These are phyloP conservation scores for Chondrilla cf. caribensis DNA, from an alignment of 37 sponge, comb jelly and placozoan genomes.

Conservation along the genomic window DNA sequence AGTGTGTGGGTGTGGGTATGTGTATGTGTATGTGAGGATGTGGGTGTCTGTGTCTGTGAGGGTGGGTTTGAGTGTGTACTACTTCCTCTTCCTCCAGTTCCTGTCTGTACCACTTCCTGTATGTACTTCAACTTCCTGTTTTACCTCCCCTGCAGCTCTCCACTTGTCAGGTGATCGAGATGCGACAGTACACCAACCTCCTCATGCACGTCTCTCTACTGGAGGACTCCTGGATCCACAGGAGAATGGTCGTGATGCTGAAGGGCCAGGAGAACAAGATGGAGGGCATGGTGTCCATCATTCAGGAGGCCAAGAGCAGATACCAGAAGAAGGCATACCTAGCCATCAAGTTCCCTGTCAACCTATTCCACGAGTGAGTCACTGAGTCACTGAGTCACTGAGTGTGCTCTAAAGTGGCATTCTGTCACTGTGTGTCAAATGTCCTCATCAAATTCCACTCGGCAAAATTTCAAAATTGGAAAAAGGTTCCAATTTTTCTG, in stretches of 20 bases:
- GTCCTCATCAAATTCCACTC: too few relatives aligned
- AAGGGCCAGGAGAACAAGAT: constrained; percentile 41
- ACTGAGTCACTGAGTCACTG: too few relatives aligned
- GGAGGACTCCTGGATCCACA: constrained; percentile 85
- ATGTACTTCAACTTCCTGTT: too few relatives aligned
- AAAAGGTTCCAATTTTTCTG: too few relatives aligned
- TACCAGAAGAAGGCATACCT: constrained; percentile 86
- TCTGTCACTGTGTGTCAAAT: too few relatives aligned
- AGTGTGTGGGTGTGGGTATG: neutral
- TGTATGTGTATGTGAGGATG: neutral
- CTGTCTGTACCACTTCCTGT: too few relatives aligned
- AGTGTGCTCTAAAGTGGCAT: neutral
- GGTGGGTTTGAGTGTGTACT: neutral
- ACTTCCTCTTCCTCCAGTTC: too few relatives aligned
- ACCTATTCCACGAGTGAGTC: constrained; percentile 59
- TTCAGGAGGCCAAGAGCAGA: constrained; percentile 57
- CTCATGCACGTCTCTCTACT: constrained; percentile 68
- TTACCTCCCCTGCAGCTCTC: constrained; percentile 40
- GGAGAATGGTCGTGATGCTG: constrained; percentile 42
- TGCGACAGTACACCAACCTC: constrained; percentile 80
- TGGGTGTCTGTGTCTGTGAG: neutral
- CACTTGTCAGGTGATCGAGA: constrained; percentile 71
- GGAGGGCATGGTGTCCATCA: constrained; percentile 74
- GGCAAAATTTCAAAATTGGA: too few relatives aligned
- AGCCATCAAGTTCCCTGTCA: constrained; percentile 76